Percentiles rank a stretch among this genome's conserved stretches.
Conservation (phyloP, 2,888 invertebrate genomes). For the Nemoura dubitans region DNA sequence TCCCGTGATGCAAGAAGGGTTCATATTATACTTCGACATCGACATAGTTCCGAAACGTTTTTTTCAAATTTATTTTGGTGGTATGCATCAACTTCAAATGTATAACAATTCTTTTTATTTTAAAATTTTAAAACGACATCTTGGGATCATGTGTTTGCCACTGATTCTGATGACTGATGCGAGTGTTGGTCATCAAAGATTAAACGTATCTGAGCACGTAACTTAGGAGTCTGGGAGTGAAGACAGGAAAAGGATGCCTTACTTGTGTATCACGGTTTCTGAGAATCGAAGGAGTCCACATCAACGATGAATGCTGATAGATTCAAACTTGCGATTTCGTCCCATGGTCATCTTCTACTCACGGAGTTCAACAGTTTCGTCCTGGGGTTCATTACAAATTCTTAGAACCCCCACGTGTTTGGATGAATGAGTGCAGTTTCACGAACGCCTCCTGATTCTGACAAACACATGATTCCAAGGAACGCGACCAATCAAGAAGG, state of each 20-base stretch:
- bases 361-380: background rate
- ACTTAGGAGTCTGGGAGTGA: background rate
- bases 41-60: too few relatives aligned
- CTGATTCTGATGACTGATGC: background rate
- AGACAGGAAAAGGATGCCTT: conserved; percentile 2
- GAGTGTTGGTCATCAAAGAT: background rate
- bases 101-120: too few relatives aligned
- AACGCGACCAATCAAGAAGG: background rate
- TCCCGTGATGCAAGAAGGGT: too few relatives aligned
- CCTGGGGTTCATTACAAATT: background rate
- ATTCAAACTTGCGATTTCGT: background rate
- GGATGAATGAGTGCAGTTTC: background rate
- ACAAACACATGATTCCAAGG: background rate
- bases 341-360: background rate
- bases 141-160: background rate
- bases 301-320: background rate
- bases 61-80: too few relatives aligned
- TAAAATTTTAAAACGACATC: too few relatives aligned
- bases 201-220: background rate
- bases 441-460: background rate
- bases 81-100: too few relatives aligned
- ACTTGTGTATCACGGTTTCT: background rate
- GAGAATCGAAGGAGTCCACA: background rate
- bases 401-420: background rate
- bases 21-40: too few relatives aligned